A percentile compares a stretch with the other conserved stretches of the same genome.
These are phyloP conservation scores for Patella depressa DNA, from an alignment of 2,888 invertebrate species.

Conservation along the genomic window DNA sequence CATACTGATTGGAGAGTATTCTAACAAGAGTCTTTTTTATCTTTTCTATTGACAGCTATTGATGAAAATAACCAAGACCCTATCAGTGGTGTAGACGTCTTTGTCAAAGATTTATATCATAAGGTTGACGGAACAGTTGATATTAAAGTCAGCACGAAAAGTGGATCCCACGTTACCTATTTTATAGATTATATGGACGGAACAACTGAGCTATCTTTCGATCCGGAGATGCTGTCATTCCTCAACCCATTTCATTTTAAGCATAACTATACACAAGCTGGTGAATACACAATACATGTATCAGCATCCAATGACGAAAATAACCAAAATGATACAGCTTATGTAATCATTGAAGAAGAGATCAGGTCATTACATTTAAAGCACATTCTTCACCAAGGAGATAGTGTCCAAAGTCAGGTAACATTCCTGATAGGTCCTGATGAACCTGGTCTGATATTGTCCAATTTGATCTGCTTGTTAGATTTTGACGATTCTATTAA, in stretches of 20 bases:
- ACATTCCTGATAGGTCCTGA: slow-evolving; percentile 16
- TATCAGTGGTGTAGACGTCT: slow-evolving; percentile 30
- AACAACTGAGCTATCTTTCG: neutral
- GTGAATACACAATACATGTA: slow-evolving; percentile 37
- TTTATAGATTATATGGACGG: slow-evolving; percentile 45
- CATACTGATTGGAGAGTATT: neutral
- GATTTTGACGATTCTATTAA: slow-evolving; percentile 39
- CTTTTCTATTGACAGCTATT: slow-evolving; percentile 39
- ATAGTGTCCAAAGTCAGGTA: slow-evolving; percentile 13
- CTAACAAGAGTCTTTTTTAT: neutral
- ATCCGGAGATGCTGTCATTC: slow-evolving; percentile 42
- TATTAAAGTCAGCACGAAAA: slow-evolving; percentile 32
- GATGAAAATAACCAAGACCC: slow-evolving; percentile 41
- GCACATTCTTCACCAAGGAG: slow-evolving; percentile 26
- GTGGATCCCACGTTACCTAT: slow-evolving; percentile 50
- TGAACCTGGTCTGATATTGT: slow-evolving; percentile 4
- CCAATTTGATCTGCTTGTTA: slow-evolving; percentile 23
- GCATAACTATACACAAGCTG: slow-evolving; percentile 36
- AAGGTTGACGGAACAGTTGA: slow-evolving; percentile 31
- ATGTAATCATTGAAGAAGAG: slow-evolving; percentile 34
- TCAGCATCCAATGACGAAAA: slow-evolving; percentile 40
- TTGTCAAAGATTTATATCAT: slow-evolving; percentile 25
- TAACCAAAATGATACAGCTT: slow-evolving; percentile 12
- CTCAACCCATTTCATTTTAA: slow-evolving; percentile 25
- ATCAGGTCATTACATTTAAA: slow-evolving; percentile 24